Base-by-base conservation (phyloP, 2,113 vertebrate species). In the Silurus meridionalis region DNA sequence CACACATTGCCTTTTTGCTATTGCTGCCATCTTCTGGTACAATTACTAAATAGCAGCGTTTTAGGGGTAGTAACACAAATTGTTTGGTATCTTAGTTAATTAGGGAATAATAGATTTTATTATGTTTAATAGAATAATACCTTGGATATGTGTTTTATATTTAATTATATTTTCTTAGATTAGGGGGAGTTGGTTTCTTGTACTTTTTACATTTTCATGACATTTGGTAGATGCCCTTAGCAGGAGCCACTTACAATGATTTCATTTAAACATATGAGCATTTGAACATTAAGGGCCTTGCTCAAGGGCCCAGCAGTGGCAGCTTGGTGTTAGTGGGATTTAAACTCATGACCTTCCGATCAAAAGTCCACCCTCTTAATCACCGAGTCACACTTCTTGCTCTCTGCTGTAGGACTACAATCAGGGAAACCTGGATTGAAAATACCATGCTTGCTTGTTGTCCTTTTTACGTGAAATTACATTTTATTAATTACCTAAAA, bases 21-120 rank as follows among this genome's bases (percentile, higher is more conserved):
- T 87, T 92, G 89, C 88, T 91, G 93, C 93, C 94, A 94, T 94
- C 94, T 95, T 91, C 92, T 93, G 94, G 94, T 82, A 13, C 6
- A n/a, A 66, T 48, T 48, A 23, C 25, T 55, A 87, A 74, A 87
- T 71, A 87, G 61, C 85, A 77, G 7, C 11, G 66, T 74, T 75
- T 67, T 50, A 79, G 15, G 15, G 15, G 64, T 25, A 63, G 50
- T 61, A 63, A 78, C 50, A 77, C 15, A 13, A n/a, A 6, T 10
- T 50, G 46, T 25, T 53, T 10, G 4, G 23, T 74, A 11, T 72
- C 15, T 50, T n/a, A 50, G 8, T 17, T 37, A 8, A 71, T 28
- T 28, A 67, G 5, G 11, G 5, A 28, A 8, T 3, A 17, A 71
- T 71, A 7, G n/a, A 25, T 25, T 66, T 66, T 4, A 66, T 25